A percentile compares a stretch with the other conserved stretches of the same genome.
phyloP scores from a whole-genome alignment of 2,113 vertebrate species.

The Saguinus imperator region DNA sequence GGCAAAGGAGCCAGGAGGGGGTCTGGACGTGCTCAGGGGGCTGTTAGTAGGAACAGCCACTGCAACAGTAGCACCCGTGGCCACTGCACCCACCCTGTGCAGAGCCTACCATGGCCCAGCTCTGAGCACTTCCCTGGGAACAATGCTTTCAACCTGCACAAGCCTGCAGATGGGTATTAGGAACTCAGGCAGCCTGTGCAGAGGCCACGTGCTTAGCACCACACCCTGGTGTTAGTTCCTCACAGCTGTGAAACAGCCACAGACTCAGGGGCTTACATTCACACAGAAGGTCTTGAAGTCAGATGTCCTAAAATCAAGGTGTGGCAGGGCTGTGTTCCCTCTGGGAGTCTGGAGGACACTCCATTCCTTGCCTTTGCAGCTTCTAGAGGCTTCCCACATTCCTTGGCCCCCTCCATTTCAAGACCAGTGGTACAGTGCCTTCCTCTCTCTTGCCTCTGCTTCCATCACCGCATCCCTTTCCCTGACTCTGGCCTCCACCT shows the following conservation, averaged over 20 bases:
- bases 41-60: not conserved
- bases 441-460: not conserved
- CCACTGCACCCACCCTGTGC: accelerated
- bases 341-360: not conserved
- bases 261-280: not conserved
- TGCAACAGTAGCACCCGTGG: too few species aligned
- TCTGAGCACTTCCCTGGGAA: not conserved
- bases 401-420: not conserved
- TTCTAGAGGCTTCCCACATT: not conserved
- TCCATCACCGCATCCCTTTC: not conserved
- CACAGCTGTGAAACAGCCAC: too few species aligned
- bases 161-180: not conserved
- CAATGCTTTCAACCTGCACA: not conserved
- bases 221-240: not conserved
- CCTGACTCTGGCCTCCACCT: not conserved
- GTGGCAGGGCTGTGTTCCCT: not conserved
- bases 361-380: not conserved
- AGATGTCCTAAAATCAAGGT: not conserved
- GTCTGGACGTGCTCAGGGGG: not conserved
- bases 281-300: not conserved
- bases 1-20: not conserved
- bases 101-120: not conserved
- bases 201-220: not conserved
- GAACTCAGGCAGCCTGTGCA: not conserved
- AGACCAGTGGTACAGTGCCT: not conserved